Conservation (phyloP, 2,888 invertebrate species). For the Octonoba sinensis region DNA sequence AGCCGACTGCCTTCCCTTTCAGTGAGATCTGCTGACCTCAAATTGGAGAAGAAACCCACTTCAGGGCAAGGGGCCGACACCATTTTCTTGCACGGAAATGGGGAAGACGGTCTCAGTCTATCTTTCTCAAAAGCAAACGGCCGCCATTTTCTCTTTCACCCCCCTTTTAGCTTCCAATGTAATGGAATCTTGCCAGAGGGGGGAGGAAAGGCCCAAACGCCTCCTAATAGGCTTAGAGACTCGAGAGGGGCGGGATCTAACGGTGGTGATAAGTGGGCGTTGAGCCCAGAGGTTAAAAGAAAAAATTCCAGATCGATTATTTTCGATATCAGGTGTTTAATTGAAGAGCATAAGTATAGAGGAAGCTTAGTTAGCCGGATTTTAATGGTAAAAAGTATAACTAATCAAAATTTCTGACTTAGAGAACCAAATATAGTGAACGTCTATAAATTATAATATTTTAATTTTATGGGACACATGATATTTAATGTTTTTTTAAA, state of each 20-base stretch:
- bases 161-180: slow-evolving; percentile 11
- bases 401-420: not conserved
- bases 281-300: slow-evolving; percentile 19
- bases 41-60: no score
- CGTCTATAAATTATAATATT: no score
- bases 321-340: slow-evolving; percentile 3
- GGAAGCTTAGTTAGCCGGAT: not conserved
- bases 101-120: not conserved
- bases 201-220: slow-evolving; percentile 42
- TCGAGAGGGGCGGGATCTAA: slow-evolving; percentile 52
- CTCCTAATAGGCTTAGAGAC: slow-evolving; percentile 58
- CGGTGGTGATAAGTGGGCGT: slow-evolving; percentile 35
- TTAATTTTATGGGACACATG: no score
- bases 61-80: no score
- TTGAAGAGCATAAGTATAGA: not conserved
- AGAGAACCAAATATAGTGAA: no score
- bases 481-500: no score
- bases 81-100: no score
- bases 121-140: slow-evolving; percentile 21
- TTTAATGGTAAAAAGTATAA: not conserved
- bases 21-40: no score
- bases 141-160: slow-evolving; percentile 42
- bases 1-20: no score
- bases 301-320: slow-evolving; percentile 31
- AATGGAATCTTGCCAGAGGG: slow-evolving; percentile 16